These are phyloP conservation scores for Tenodera sinensis DNA, from an alignment of 2,888 invertebrate genomes.

Conservation along the genomic window DNA sequence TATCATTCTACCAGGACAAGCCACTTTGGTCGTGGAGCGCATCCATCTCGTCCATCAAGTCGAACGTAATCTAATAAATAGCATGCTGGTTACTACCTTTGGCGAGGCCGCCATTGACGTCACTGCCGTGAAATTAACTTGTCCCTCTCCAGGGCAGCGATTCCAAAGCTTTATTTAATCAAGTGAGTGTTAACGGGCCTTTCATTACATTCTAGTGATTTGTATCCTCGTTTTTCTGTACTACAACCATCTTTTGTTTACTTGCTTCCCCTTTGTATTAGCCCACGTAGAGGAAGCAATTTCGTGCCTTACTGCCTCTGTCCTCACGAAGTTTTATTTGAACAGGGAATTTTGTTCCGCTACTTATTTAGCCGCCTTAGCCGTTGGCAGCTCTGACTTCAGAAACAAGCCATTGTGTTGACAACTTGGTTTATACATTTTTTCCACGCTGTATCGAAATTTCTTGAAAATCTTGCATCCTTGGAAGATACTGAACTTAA, in stretches of 20 bases:
- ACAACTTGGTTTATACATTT: too few species aligned
- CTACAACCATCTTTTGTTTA: background rate
- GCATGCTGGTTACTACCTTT: background rate
- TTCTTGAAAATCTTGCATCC: too few species aligned
- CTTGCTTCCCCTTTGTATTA: background rate
- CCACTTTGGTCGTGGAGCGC: background rate
- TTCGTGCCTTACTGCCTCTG: too few species aligned
- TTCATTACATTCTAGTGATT: background rate
- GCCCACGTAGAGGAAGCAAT: too few species aligned
- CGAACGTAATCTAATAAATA: background rate
- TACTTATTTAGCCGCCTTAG: too few species aligned
- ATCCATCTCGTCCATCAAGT: background rate
- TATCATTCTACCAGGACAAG: background rate
- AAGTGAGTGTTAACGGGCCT: background rate
- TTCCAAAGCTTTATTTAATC: background rate
- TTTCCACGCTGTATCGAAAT: too few species aligned
- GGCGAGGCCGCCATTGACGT: background rate
- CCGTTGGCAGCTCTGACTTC: too few species aligned
- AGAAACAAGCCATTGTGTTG: too few species aligned
- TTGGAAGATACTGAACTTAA: too few species aligned
- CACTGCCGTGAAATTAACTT: background rate
- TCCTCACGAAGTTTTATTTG: too few species aligned
- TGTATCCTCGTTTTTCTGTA: background rate
- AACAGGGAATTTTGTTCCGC: too few species aligned
- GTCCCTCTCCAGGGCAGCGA: background rate